Percentiles rank a stretch among this genome's conserved stretches.
These are phyloP conservation scores for Notothenia rossii DNA, from an alignment of 2,113 vertebrate species.

Conservation along the genomic window DNA sequence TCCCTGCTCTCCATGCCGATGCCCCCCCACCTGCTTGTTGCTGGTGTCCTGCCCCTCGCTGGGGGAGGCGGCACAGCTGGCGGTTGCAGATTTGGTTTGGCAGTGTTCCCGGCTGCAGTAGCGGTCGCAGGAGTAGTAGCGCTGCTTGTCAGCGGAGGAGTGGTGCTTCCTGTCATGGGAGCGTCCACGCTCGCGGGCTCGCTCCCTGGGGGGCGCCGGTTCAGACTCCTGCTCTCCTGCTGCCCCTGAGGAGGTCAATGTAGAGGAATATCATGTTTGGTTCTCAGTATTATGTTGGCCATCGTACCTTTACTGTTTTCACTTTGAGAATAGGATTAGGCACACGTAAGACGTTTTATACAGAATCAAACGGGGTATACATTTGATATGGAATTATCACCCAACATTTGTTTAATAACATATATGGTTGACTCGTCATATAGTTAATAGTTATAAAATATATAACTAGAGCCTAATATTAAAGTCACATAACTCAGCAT, in stretches of 20 bases:
- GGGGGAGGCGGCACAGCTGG: constrained; percentile 91
- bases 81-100: constrained; percentile 86
- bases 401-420: too few species aligned
- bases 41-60: constrained; percentile 85
- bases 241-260: constrained; percentile 48
- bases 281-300: too few species aligned
- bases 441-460: too few species aligned
- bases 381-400: too few species aligned
- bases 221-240: constrained; percentile 68
- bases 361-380: too few species aligned
- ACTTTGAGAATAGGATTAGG: too few species aligned
- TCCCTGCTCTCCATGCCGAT: background rate
- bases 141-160: constrained; percentile 92
- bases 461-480: too few species aligned
- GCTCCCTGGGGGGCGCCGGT: constrained; percentile 75
- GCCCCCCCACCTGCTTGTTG: constrained; percentile 90
- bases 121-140: constrained; percentile 96
- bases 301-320: background rate
- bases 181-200: constrained; percentile 88
- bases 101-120: constrained; percentile 91
- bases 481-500: too few species aligned
- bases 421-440: too few species aligned
- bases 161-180: constrained; percentile 95
- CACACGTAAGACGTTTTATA: too few species aligned
- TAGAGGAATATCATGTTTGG: background rate